Conservation (phyloP, 2,888 invertebrate species). For the Nasonia oneida region DNA sequence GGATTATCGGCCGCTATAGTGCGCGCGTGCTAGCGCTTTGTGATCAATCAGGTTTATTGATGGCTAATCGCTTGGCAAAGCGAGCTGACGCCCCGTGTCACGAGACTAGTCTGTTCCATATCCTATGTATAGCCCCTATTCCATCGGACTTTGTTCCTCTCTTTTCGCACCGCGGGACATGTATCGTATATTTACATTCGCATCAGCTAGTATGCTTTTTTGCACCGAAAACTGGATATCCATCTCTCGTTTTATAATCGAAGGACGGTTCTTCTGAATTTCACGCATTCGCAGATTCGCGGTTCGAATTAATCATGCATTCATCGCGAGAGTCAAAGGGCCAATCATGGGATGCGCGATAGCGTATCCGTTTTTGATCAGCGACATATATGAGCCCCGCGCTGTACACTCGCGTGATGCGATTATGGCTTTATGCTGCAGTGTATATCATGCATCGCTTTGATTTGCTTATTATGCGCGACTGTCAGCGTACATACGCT, state of each 20-base stretch:
- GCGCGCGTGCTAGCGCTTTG: slow-evolving; percentile 59
- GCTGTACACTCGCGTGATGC: background rate
- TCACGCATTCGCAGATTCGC: background rate
- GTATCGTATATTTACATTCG: no score
- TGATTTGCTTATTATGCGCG: background rate
- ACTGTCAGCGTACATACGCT: background rate
- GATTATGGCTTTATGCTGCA: background rate
- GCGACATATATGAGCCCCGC: background rate
- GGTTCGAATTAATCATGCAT: background rate
- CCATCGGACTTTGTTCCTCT: background rate
- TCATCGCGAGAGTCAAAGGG: background rate
- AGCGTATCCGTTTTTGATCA: background rate
- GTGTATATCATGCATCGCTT: background rate
- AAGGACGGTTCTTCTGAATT: no score
- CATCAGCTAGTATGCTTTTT: no score
- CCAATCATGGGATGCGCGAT: background rate
- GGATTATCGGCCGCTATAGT: slow-evolving; percentile 43
- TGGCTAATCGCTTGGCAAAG: slow-evolving; percentile 68
- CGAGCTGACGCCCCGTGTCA: slow-evolving; percentile 32
- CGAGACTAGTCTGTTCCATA: background rate
- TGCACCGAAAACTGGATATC: no score
- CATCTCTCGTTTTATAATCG: no score
- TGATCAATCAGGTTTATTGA: slow-evolving; percentile 68
- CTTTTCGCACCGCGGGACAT: background rate
- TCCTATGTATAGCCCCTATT: background rate